A percentile compares a stretch with the other conserved stretches of the same genome.
Conservation (phyloP, 2,113 vertebrate genomes). For the Ochotona curzoniae region DNA sequence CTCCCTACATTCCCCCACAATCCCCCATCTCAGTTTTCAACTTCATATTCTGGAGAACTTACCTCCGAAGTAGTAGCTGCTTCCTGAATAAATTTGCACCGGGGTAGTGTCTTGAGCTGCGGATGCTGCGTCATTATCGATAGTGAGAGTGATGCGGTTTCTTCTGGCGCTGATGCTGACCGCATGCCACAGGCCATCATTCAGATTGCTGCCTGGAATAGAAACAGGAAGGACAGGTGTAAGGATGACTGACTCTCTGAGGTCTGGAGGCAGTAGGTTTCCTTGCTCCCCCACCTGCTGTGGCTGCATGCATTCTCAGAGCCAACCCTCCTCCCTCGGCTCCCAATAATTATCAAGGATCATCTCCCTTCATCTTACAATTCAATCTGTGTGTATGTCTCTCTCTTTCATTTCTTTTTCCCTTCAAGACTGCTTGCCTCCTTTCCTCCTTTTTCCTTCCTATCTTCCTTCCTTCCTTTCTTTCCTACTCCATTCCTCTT, state of each 20-base stretch:
- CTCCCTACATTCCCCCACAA: not conserved
- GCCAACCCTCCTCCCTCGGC: not conserved
- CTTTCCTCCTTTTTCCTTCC: not conserved
- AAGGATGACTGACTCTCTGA: not conserved
- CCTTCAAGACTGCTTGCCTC: no score
- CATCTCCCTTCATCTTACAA: not conserved
- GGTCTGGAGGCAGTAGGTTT: no score
- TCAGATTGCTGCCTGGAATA: conserved; percentile 89
- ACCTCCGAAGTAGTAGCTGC: conserved; percentile 95
- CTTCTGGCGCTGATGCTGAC: conserved; percentile 91
- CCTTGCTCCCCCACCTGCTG: not conserved
- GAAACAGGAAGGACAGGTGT: conserved; percentile 19
- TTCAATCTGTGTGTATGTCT: no score
- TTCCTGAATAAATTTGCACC: conserved; percentile 89
- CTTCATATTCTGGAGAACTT: conserved; percentile 39
- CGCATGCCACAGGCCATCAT: conserved; percentile 96
- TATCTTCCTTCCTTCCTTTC: not conserved
- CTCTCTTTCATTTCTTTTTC: no score
- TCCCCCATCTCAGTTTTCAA: not conserved
- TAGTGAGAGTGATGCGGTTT: conserved; percentile 89
- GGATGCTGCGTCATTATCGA: conserved; percentile 91
- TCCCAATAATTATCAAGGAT: no score
- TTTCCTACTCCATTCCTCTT: not conserved
- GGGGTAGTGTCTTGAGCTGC: conserved; percentile 87
- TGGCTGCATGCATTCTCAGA: not conserved